Percentiles rank a stretch among this genome's conserved stretches.
These are phyloP conservation scores for Pristionchus pacificus DNA, from an alignment of 1,140 invertebrate genomes.

Conservation along the genomic window DNA sequence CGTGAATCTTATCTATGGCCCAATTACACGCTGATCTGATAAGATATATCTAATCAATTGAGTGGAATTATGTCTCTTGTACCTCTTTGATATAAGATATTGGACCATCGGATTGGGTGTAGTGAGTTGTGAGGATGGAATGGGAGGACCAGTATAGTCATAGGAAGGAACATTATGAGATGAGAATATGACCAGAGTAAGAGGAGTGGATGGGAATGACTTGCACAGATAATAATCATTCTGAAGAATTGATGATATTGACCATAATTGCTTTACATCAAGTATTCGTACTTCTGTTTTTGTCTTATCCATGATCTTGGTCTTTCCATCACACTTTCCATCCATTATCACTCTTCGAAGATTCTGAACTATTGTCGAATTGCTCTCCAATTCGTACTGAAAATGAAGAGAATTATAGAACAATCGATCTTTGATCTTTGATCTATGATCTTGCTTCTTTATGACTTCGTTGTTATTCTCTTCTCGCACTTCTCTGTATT, in stretches of 20 bases:
- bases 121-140: slow-evolving; percentile 12
- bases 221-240: slow-evolving; percentile 32
- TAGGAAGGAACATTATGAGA: not conserved
- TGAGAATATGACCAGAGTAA: slow-evolving; percentile 40
- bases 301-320: slow-evolving; percentile 25
- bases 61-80: not conserved
- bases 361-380: slow-evolving; percentile 31
- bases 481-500: not conserved
- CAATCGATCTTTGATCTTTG: not conserved
- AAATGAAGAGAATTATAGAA: slow-evolving; percentile 19
- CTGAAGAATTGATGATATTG: slow-evolving; percentile 12
- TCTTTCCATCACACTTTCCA: slow-evolving; percentile 36
- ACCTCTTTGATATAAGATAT: not conserved
- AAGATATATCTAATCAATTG: not conserved
- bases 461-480: slow-evolving; percentile 7
- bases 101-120: slow-evolving; percentile 4
- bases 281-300: not conserved
- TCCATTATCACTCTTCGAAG: slow-evolving; percentile 40
- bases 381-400: slow-evolving; percentile 48
- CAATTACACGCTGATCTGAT: slow-evolving; percentile 23
- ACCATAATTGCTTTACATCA: too few relatives aligned
- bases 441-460: too few relatives aligned
- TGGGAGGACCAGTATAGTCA: slow-evolving; percentile 2
- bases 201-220: slow-evolving; percentile 31
- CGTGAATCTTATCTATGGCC: slow-evolving; percentile 7